A percentile compares a stretch with the other conserved stretches of the same genome.
These are phyloP conservation scores for Pterobdella sp. DNA, from an alignment of 2,888 invertebrate genomes.

Conservation along the genomic window DNA sequence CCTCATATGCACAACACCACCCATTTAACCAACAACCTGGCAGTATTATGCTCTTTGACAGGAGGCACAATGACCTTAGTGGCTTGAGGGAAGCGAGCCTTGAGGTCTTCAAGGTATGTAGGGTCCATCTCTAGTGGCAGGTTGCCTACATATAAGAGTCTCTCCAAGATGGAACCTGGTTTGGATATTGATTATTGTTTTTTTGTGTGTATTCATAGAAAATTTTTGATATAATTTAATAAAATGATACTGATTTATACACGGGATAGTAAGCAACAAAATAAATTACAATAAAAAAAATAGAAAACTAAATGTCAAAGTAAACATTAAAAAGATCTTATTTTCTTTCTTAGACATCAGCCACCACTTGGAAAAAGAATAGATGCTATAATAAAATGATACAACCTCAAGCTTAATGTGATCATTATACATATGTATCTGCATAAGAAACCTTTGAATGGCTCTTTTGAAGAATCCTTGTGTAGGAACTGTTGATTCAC, in stretches of 20 bases:
- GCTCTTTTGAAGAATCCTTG: constrained; percentile 23
- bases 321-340: too few relatives aligned
- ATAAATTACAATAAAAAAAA: too few relatives aligned
- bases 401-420: too few relatives aligned
- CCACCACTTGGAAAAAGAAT: too few relatives aligned
- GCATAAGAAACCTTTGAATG: too few relatives aligned
- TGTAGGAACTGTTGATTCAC: constrained; percentile 21
- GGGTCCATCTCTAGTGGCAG: constrained; percentile 30
- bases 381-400: too few relatives aligned
- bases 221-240: too few relatives aligned
- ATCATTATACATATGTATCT: too few relatives aligned
- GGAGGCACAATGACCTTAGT: constrained; percentile 30
- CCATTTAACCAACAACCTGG: neutral
- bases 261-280: too few relatives aligned
- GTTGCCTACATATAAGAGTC: constrained; percentile 33
- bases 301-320: too few relatives aligned
- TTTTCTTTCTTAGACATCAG: too few relatives aligned
- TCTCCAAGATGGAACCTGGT: constrained; percentile 29
- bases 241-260: too few relatives aligned
- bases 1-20: neutral
- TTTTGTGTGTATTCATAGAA: neutral
- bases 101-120: constrained; percentile 20
- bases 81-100: constrained; percentile 30
- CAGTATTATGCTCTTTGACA: constrained; percentile 17
- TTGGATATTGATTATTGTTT: neutral